Base-by-base conservation (phyloP, 2,113 vertebrate species). In the Antigone vipio region DNA sequence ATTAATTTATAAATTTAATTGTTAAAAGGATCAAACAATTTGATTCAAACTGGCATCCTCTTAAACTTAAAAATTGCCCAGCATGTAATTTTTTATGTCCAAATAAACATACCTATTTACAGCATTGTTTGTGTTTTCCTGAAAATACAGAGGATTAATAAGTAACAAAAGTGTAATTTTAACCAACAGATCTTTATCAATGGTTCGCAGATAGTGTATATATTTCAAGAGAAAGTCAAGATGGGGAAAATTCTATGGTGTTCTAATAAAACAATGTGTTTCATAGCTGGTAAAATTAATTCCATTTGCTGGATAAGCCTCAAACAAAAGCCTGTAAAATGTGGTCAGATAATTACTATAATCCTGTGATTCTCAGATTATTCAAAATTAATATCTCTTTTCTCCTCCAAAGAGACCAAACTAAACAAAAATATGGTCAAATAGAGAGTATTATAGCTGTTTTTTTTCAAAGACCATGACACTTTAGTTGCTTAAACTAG, bases 381-480 rank as follows among this genome's bases (percentile, higher is more conserved):
- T 66, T 85, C 9, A 42, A 45, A 74, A 71, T 58, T 56, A 63
- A 8, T 24, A 30, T 38, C 2, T 63, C 13, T 53, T 68, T 69
- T 58, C 8, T 63, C 10, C 9, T 59, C 19, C 38, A 30, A 85
- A 30, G 15, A 50, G 14, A 66, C 5, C 1, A 92, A 77, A 45
- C 4, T 52, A 38, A 64, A 77, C 4, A 81, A 69, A 94, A 92
- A 27, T 35, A 62, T n/a, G 52, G 38, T 92, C 73, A 94, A 86
- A 96, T 47, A 81, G 17, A 92, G 38, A 58, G 6, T 75, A 92
- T 90, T 89, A 75, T 4, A 55, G 4, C 32, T 73, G 52, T 3
- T 12, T 88, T 92, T 91, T 77, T 92, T n/a, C 50, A 87, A 94
- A 95, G 74, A 94, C 50, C 69, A 84, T 7, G 35, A 50, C 44